Evolutionary conservation across 2,113 vertebrate genomes (phyloP), one percentile per base, ranked within the genome.

Genomic region (Ceuthmochares aereus): DNA sequence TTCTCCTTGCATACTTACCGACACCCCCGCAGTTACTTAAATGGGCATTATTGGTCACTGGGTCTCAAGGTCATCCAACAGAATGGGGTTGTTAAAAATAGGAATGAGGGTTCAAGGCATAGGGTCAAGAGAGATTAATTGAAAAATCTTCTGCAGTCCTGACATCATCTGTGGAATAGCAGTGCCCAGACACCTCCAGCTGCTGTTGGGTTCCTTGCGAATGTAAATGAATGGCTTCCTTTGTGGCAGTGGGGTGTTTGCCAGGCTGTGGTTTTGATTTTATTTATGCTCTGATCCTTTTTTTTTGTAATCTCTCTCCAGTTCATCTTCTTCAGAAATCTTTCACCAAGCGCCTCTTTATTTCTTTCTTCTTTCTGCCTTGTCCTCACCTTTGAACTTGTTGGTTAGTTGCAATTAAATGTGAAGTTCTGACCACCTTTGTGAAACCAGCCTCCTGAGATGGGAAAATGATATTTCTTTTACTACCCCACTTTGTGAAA

Each of bases 51-150:
- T 89, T 94, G 96, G 96, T 96, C 91, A 96, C 76, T 80, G 93
- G 95, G 95, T 95, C 90, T 58, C 80, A 78, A 92, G 97, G 97
- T 97, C 96, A 93, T 87, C 76, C 70, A 97, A 81, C 79, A 97
- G 88, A 97, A 97, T 96, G 82, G 83, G 72, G 40, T 88, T 97
- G 94, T 97, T 97, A 97, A 98, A 97, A 96, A 97, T 97, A 96
- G 96, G 88, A 96, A 95, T 63, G 88, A 95, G 47, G 62, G 94
- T 97, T 96, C 93, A 94, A 97, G 95, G 74, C 88, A 85, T 6
- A 77, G 56, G 96, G 97, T 96, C 96, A 96, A 94, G 94, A 97
- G 94, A 97, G 96, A 98, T 97, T 97, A 98, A 98, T 97, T 98
- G 97, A 97, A 97, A 97, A 97, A 97, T 96, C 93, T 97, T 97